Evolutionary conservation across 2,113 vertebrate species (phyloP).

Genomic region (Loxodonta africana): DNA sequence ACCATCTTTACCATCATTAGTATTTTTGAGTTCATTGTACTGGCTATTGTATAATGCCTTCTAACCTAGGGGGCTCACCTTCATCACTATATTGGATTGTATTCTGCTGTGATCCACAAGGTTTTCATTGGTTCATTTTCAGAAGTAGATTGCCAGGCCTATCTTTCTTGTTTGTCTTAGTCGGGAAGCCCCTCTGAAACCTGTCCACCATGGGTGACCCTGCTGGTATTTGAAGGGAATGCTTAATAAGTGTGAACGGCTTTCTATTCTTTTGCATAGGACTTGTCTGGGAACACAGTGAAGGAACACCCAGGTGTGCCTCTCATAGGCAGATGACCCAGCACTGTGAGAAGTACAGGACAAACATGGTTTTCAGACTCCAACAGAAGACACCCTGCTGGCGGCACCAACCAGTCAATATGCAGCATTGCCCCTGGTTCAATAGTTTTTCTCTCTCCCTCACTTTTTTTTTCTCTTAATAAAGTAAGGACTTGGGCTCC

Average conservation of each 20-base stretch:
- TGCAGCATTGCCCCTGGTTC: background rate
- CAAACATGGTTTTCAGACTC: background rate
- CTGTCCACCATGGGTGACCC: background rate
- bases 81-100: background rate
- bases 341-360: background rate
- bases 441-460: background rate
- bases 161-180: background rate
- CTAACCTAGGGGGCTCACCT: background rate
- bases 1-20: background rate
- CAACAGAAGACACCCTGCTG: background rate
- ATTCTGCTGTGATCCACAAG: background rate
- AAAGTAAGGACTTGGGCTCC: slow-evolving; percentile 7
- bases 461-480: background rate
- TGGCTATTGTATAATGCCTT: background rate
- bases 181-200: background rate
- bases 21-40: too few species aligned
- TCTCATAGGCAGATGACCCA: background rate
- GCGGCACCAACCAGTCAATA: background rate
- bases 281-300: background rate
- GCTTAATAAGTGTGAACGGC: background rate
- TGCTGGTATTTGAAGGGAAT: background rate
- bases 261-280: background rate
- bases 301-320: background rate
- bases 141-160: background rate
- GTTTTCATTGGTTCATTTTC: background rate